Evolutionary conservation across 1,140 invertebrate species (phyloP).

Genomic region (Marisa cornuarietis): DNA sequence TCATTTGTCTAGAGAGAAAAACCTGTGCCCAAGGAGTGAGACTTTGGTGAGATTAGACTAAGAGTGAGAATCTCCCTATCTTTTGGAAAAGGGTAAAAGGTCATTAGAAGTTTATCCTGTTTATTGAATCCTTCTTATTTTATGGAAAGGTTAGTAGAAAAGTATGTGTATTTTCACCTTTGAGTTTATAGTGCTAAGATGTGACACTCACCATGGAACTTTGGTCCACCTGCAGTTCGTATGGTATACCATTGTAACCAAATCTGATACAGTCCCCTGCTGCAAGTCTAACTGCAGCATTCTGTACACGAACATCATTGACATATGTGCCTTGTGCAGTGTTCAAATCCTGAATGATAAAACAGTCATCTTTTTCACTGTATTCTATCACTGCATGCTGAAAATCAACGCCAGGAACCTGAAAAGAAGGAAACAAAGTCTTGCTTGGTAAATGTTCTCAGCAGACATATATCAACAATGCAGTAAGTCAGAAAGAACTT

Average conservation of each 20-base stretch:
- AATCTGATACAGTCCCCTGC: conserved; percentile 64
- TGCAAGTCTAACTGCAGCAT: conserved; percentile 63
- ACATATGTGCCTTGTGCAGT: conserved; percentile 65
- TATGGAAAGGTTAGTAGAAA: neutral
- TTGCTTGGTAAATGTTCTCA: too few relatives aligned
- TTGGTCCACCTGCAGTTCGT: conserved; percentile 57
- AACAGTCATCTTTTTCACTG: conserved; percentile 63
- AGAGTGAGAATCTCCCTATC: neutral
- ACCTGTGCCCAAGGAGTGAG: neutral
- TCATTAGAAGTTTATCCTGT: neutral
- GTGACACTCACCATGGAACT: conserved; percentile 42
- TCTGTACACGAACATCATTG: conserved; percentile 65
- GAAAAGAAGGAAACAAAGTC: conserved; percentile 32
- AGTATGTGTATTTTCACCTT: neutral
- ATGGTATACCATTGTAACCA: conserved; percentile 58
- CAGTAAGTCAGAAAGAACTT: too few relatives aligned
- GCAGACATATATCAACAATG: too few relatives aligned
- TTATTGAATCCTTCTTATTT: neutral
- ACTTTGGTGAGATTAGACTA: neutral
- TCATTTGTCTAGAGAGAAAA: neutral
- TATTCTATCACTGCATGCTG: conserved; percentile 66
- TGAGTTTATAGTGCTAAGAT: neutral
- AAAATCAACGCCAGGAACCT: conserved; percentile 57
- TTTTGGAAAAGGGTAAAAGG: neutral
- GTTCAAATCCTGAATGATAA: conserved; percentile 65